These are phyloP conservation scores for Micropterix aruncella DNA, from an alignment of 2,888 invertebrate genomes.

Conservation along the genomic window DNA sequence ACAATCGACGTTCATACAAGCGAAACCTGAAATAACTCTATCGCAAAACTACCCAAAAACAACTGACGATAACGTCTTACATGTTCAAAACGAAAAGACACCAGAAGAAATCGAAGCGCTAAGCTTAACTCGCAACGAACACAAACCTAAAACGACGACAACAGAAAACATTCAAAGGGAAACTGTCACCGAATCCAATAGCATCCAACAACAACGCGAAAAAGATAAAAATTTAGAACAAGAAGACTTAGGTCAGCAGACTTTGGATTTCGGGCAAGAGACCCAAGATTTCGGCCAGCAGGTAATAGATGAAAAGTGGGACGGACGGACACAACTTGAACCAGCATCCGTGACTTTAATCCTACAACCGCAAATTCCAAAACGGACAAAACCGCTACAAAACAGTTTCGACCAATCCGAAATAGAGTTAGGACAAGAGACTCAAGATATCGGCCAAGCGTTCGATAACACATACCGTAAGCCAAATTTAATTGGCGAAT, in stretches of 20 bases:
- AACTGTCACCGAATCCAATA: too few species aligned
- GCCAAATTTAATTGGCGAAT: too few species aligned
- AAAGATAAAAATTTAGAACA: too few species aligned
- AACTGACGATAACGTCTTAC: background rate
- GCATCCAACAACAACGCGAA: too few species aligned
- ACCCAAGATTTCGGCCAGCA: slow-evolving; percentile 15
- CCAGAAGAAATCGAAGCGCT: slow-evolving; percentile 16
- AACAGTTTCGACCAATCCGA: too few species aligned
- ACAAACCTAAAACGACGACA: too few species aligned
- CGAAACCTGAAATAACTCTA: background rate
- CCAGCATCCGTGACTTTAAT: too few species aligned
- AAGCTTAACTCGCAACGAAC: slow-evolving; percentile 13
- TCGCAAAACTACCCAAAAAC: background rate
- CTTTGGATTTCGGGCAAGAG: slow-evolving; percentile 14
- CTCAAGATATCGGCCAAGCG: slow-evolving; percentile 8
- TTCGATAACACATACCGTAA: slow-evolving; percentile 8
- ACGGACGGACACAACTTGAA: too few species aligned
- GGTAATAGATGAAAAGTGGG: too few species aligned
- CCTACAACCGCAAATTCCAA: too few species aligned
- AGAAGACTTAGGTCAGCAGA: slow-evolving; percentile 16
- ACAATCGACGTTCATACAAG: background rate
- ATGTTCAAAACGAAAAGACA: slow-evolving; percentile 11
- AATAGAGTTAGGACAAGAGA: slow-evolving; percentile 16
- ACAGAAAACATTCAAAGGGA: slow-evolving; percentile 1
- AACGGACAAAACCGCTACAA: too few species aligned